Evolutionary conservation across 2,888 invertebrate species (phyloP).

Genomic region (Aphodius granarius): DNA sequence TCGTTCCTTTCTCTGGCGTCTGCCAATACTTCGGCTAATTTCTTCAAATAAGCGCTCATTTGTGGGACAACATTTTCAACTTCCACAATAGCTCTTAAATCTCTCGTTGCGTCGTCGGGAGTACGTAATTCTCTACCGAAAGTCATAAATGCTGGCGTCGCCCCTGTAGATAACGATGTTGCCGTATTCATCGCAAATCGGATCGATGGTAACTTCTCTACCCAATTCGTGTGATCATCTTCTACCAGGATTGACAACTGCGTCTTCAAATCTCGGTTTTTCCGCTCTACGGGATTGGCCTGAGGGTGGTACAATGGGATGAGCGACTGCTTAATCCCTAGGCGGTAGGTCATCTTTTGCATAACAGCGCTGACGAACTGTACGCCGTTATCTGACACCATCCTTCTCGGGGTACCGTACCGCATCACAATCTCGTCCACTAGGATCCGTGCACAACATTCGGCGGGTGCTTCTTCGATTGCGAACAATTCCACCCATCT

Average conservation of each 20-base stretch:
- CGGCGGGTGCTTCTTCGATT: conserved; percentile 32
- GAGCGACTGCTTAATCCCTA: conserved; percentile 34
- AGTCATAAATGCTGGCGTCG: conserved; percentile 37
- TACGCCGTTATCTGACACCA: conserved; percentile 3
- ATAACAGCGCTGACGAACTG: no score
- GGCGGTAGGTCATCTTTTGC: conserved; percentile 34
- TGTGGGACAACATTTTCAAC: conserved; percentile 26
- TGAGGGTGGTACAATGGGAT: conserved; percentile 41
- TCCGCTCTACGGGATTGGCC: conserved; percentile 41
- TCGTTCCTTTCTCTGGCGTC: conserved; percentile 7
- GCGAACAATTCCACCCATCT: conserved; percentile 40
- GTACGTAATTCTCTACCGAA: conserved; percentile 39
- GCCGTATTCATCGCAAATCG: conserved; percentile 39
- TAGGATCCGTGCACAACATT: conserved; percentile 22
- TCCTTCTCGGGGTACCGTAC: conserved; percentile 3
- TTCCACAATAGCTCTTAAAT: conserved; percentile 18
- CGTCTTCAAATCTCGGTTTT: conserved; percentile 38
- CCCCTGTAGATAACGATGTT: conserved; percentile 30
- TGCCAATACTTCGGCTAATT: not conserved
- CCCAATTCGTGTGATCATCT: conserved; percentile 37
- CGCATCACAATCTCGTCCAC: not conserved
- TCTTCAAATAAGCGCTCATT: conserved; percentile 13
- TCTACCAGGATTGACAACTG: conserved; percentile 38
- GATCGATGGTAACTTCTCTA: conserved; percentile 32
- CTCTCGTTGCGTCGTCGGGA: conserved; percentile 28